Evolutionary conservation across 1,140 invertebrate genomes (phyloP).

Genomic region (Brachystomella parvula): DNA sequence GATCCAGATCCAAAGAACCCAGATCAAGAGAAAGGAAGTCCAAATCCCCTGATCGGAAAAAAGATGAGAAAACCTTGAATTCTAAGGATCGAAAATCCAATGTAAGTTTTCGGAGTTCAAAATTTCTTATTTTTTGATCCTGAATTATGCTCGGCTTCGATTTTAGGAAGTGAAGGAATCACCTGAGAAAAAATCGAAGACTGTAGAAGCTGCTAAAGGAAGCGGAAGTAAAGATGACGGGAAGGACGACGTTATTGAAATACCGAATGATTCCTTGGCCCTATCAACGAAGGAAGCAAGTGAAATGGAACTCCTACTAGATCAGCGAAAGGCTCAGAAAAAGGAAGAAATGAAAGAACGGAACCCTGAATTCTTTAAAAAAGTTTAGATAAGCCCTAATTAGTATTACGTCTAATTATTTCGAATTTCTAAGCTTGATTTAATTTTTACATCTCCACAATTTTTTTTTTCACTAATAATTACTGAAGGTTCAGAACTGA

Average conservation of each 20-base stretch:
- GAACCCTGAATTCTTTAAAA: constrained; percentile 36
- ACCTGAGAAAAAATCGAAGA: not conserved
- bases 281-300: constrained; percentile 23
- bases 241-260: not conserved
- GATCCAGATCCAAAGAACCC: constrained; percentile 20
- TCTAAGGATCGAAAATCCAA: not conserved
- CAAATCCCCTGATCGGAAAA: not conserved
- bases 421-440: too few species aligned
- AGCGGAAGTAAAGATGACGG: constrained; percentile 7
- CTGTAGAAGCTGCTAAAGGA: not conserved
- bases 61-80: not conserved
- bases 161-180: too few species aligned
- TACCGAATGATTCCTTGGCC: not conserved
- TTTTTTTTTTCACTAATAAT: not conserved
- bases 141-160: too few species aligned
- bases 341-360: constrained; percentile 36
- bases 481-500: not conserved
- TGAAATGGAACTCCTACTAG: constrained; percentile 32
- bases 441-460: too few species aligned
- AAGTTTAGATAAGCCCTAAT: not conserved
- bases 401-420: too few species aligned
- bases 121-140: too few species aligned
- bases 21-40: not conserved
- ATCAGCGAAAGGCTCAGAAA: constrained; percentile 33
- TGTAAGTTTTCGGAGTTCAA: too few species aligned